Percentiles rank a stretch among this genome's conserved stretches.
Conservation (phyloP, 2,113 vertebrate genomes). For the Junco hyemalis region DNA sequence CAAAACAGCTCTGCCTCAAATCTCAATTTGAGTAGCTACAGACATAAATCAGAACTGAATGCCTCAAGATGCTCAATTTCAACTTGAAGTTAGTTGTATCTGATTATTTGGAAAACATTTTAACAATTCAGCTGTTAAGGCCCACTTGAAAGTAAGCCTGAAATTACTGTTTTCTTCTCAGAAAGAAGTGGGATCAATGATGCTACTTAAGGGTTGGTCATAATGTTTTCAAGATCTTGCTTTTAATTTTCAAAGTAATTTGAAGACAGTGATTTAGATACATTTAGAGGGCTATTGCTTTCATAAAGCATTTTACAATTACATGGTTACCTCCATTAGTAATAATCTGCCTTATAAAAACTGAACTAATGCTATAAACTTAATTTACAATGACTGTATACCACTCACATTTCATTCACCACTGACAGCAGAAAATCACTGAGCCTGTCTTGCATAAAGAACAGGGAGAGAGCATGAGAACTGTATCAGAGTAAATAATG, state of each 20-base stretch:
- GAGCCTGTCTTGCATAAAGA: conserved; percentile 25
- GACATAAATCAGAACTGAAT: neutral
- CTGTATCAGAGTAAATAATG: neutral
- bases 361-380: conserved; percentile 37
- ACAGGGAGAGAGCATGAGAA: neutral
- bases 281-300: neutral
- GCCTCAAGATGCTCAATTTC: neutral
- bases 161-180: neutral
- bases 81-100: neutral
- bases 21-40: neutral
- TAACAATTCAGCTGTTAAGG: neutral
- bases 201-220: neutral
- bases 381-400: conserved; percentile 39
- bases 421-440: neutral
- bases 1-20: neutral
- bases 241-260: conserved; percentile 55
- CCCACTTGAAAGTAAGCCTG: neutral
- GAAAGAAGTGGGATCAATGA: neutral
- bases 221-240: conserved; percentile 32
- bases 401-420: neutral
- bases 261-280: conserved; percentile 28
- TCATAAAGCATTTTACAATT: conserved; percentile 44
- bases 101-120: neutral
- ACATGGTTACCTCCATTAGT: conserved; percentile 15
- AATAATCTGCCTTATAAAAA: conserved; percentile 47